Conservation (phyloP, 2,797 vertebrate species). For the Halcyon smyrnensis region DNA sequence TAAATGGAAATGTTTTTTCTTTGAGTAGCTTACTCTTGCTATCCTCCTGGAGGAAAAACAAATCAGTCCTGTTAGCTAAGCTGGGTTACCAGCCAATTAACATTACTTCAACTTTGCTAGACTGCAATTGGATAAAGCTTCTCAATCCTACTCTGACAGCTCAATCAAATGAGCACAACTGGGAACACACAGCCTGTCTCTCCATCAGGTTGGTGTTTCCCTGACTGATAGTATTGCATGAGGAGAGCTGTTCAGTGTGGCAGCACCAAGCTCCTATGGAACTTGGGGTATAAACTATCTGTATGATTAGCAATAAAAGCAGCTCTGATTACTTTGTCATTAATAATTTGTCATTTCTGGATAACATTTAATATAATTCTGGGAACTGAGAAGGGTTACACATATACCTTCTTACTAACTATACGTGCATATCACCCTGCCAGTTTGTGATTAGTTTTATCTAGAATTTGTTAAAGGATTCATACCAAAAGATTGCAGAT, state of each 20-base stretch:
- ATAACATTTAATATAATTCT: not conserved
- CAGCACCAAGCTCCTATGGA: not conserved
- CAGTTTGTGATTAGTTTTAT: not conserved
- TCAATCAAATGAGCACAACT: not conserved
- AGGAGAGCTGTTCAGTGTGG: not conserved
- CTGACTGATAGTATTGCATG: fast-evolving
- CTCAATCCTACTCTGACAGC: not conserved
- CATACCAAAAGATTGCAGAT: not conserved
- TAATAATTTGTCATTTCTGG: not conserved
- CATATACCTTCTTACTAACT: not conserved
- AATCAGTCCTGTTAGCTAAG: not conserved
- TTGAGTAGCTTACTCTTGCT: not conserved
- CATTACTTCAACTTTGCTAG: not conserved
- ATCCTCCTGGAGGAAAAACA: not conserved
- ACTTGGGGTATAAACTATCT: not conserved
- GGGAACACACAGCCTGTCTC: not conserved
- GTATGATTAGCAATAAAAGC: not conserved
- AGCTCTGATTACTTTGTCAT: not conserved
- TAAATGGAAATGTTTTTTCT: not conserved
- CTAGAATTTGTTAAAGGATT: not conserved
- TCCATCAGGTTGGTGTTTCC: not conserved
- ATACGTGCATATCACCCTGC: fast-evolving
- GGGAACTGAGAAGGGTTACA: fast-evolving
- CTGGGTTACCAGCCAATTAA: not conserved
- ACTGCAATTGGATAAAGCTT: not conserved